A percentile compares a stretch with the other conserved stretches of the same genome.
phyloP scores from a whole-genome alignment of 1,140 invertebrate genomes.

The Tetramorium alpestre region DNA sequence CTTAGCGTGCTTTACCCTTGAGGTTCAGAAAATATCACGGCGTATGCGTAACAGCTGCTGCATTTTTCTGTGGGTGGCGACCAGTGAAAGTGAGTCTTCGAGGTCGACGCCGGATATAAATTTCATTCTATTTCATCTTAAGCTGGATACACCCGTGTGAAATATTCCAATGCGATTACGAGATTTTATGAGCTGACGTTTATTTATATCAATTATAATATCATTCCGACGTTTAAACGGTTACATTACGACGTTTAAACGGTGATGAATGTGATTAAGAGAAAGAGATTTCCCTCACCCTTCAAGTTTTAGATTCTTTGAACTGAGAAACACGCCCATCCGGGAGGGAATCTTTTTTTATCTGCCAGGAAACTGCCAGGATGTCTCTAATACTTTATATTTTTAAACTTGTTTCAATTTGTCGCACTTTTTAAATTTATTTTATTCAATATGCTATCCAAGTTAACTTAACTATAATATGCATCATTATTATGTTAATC shows the following conservation, averaged over 20 bases:
- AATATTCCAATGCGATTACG: background rate
- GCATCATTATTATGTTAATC: too few relatives aligned
- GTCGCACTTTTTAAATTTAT: background rate
- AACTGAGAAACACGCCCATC: conserved; percentile 13
- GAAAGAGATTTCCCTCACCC: background rate
- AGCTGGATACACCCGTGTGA: background rate
- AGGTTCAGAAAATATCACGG: conserved; percentile 70
- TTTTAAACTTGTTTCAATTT: conserved; percentile 7
- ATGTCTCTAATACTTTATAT: conserved; percentile 34
- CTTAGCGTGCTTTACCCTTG: conserved; percentile 68
- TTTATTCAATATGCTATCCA: too few relatives aligned
- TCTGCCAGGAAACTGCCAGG: background rate
- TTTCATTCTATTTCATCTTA: conserved; percentile 58
- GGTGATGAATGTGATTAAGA: background rate
- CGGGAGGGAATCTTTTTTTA: conserved; percentile 66
- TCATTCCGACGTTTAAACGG: background rate
- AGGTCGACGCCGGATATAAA: conserved; percentile 65
- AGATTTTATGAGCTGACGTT: background rate
- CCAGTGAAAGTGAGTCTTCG: conserved; percentile 67
- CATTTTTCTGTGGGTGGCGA: conserved; percentile 70
- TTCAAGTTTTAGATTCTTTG: conserved; percentile 36
- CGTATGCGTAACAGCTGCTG: conserved; percentile 67
- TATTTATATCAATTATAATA: background rate
- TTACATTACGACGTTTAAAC: background rate
- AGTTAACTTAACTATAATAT: too few relatives aligned